A percentile compares a stretch with the other conserved stretches of the same genome.
phyloP scores from a whole-genome alignment of 2,113 vertebrate species.

The Myotis brandtii region DNA sequence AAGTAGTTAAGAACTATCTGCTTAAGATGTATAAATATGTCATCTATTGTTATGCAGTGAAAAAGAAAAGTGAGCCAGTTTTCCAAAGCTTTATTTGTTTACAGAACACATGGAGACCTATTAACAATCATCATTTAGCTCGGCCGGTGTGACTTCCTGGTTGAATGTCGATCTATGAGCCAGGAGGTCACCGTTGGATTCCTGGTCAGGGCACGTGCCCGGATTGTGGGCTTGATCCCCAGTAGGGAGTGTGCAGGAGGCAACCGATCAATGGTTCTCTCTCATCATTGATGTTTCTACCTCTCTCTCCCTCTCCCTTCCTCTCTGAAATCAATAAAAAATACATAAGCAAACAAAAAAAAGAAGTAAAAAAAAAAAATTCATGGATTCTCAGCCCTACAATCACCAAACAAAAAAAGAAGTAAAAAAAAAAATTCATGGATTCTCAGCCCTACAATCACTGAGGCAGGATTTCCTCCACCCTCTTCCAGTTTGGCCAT shows the following conservation, averaged over 20 bases:
- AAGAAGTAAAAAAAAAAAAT: background rate
- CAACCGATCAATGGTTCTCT: no score
- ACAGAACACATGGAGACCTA: background rate
- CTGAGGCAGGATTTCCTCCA: background rate
- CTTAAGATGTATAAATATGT: background rate
- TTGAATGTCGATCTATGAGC: no score
- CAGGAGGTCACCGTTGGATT: no score
- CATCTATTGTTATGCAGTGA: background rate
- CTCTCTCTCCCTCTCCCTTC: no score
- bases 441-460: background rate
- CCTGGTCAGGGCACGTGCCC: no score
- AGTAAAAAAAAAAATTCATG: background rate
- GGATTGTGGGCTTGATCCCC: no score
- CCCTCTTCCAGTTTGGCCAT: background rate
- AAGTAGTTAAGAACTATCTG: slow-evolving; percentile 28
- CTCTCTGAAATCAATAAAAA: no score
- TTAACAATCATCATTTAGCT: background rate
- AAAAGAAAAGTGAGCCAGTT: background rate
- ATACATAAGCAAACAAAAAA: no score
- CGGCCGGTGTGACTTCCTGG: no score
- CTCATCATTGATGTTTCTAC: no score
- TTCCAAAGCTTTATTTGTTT: background rate
- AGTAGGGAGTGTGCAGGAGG: no score
- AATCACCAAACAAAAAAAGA: no score
- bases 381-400: background rate